phyloP scores from a whole-genome alignment of 2,888 invertebrate species.

The Neoaliturus tenellus region DNA sequence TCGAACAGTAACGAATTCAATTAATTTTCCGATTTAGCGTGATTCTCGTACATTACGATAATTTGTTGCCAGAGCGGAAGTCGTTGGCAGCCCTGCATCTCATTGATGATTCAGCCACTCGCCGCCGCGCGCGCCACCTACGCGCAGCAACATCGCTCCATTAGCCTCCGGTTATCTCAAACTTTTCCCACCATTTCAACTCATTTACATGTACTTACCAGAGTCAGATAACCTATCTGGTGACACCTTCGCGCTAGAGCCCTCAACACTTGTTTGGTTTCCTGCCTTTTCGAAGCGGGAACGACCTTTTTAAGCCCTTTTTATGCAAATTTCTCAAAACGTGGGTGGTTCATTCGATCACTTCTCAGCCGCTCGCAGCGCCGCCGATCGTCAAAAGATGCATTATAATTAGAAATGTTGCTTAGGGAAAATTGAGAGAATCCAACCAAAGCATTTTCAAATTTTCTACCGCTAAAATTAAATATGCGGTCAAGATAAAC shows the following conservation, averaged over 20 bases:
- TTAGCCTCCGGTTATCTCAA: background rate
- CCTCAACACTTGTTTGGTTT: background rate
- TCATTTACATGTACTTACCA: slow-evolving; percentile 10
- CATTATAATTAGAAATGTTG: no score
- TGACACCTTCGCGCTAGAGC: background rate
- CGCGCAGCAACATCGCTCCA: background rate
- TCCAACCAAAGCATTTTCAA: no score
- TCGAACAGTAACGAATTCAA: no score
- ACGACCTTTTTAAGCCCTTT: background rate
- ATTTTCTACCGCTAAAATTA: no score
- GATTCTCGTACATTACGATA: background rate
- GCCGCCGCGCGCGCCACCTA: background rate
- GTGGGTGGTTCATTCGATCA: no score
- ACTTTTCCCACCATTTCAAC: slow-evolving; percentile 21
- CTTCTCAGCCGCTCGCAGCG: no score
- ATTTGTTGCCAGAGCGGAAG: background rate
- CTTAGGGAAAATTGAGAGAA: no score
- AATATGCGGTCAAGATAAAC: no score
- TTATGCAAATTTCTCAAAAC: no score
- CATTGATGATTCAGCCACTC: slow-evolving; percentile 6
- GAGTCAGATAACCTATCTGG: background rate
- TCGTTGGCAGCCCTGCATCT: background rate
- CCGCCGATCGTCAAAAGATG: no score
- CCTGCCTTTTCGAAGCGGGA: background rate
- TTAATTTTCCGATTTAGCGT: no score